Evolutionary conservation across 2,888 invertebrate genomes (phyloP).

Genomic region (Plebejus anna): DNA sequence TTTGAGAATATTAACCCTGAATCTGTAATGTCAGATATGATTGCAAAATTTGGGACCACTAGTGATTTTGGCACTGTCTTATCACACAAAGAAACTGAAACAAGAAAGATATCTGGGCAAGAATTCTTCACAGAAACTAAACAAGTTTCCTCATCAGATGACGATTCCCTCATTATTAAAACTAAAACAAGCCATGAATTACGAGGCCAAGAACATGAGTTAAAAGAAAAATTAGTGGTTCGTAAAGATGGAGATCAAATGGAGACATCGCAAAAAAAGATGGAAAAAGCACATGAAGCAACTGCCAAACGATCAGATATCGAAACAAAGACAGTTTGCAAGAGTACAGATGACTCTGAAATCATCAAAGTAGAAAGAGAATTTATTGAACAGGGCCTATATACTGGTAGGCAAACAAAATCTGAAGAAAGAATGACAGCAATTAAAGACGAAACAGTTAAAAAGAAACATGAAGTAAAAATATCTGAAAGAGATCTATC

Average conservation of each 20-base stretch:
- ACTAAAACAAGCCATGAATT: conserved; percentile 71
- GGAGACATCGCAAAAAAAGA: conserved; percentile 73
- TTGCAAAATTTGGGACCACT: conserved; percentile 58
- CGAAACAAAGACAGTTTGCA: conserved; percentile 70
- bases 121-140: conserved; percentile 72
- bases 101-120: conserved; percentile 72
- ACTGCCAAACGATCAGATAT: conserved; percentile 68
- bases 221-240: conserved; percentile 70
- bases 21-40: conserved; percentile 69
- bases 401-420: conserved; percentile 68
- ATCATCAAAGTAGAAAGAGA: conserved; percentile 66
- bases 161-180: conserved; percentile 71
- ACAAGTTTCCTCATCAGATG: conserved; percentile 72
- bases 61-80: conserved; percentile 66
- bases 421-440: conserved; percentile 76
- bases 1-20: conserved; percentile 67
- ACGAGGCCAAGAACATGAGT: conserved; percentile 71
- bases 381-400: conserved; percentile 70
- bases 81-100: conserved; percentile 76
- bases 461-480: conserved; percentile 73
- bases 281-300: conserved; percentile 76
- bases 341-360: conserved; percentile 67
- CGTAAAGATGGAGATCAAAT: conserved; percentile 71
- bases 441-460: conserved; percentile 69
- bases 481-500: conserved; percentile 75